phyloP scores from a whole-genome alignment of 2,888 invertebrate species.

The Noctua comes region DNA sequence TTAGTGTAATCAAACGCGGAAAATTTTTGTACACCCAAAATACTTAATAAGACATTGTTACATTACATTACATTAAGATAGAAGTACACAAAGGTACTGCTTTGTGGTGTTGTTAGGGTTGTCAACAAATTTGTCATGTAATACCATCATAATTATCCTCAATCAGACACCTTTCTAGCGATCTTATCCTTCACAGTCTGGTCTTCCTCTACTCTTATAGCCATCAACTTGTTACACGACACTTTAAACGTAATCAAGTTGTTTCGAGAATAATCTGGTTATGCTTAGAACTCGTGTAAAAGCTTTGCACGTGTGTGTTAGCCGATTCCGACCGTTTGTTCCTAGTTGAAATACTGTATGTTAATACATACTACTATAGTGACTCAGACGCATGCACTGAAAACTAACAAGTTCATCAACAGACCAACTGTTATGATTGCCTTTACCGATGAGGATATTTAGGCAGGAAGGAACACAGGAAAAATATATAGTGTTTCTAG shows the following conservation, averaged over 20 bases:
- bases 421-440: conserved; percentile 35
- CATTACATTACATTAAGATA: too few relatives aligned
- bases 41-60: too few relatives aligned
- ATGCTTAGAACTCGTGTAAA: background rate
- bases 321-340: background rate
- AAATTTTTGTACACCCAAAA: too few relatives aligned
- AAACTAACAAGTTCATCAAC: conserved; percentile 32
- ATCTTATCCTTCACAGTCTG: background rate
- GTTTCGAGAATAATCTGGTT: background rate
- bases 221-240: background rate
- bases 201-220: background rate
- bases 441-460: conserved; percentile 45
- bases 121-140: background rate
- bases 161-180: background rate
- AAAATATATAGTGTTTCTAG: conserved; percentile 34
- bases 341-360: background rate
- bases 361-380: background rate
- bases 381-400: conserved; percentile 15
- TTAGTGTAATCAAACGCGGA: background rate
- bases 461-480: conserved; percentile 30
- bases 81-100: too few relatives aligned
- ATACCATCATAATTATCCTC: background rate
- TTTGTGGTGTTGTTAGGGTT: background rate
- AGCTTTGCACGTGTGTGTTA: background rate
- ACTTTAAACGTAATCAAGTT: background rate